phyloP scores from a whole-genome alignment of 2,888 invertebrate genomes.

The Lithophane semibrunnea region DNA sequence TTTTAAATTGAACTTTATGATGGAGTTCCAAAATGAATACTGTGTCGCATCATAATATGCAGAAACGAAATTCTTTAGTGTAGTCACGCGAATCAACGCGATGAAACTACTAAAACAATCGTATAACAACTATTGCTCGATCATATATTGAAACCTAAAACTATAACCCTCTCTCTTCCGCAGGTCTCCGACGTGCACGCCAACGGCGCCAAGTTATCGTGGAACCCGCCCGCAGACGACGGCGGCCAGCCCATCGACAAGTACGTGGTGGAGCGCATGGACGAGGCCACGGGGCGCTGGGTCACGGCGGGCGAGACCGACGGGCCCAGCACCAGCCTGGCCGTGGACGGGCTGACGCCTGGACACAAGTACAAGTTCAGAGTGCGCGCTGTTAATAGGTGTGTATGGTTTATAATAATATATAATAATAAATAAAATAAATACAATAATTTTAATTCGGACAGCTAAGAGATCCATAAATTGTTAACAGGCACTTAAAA shows the following conservation, averaged over 20 bases:
- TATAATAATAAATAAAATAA: no score
- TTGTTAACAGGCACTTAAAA: no score
- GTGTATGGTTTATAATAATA: slow-evolving; percentile 27
- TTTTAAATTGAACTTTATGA: no score
- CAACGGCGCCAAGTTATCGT: slow-evolving; percentile 96
- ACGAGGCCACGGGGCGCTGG: slow-evolving; percentile 98
- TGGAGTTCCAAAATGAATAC: no score
- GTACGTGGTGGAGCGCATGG: slow-evolving; percentile 98
- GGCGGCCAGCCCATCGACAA: slow-evolving; percentile 98
- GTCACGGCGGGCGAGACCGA: slow-evolving; percentile 97
- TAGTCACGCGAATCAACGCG: no score
- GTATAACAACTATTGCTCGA: no score
- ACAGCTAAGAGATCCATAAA: no score
- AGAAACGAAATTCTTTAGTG: no score
- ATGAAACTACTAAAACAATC: no score
- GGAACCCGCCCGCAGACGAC: slow-evolving; percentile 98
- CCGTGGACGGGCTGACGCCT: slow-evolving; percentile 96
- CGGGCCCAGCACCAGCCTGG: slow-evolving; percentile 94
- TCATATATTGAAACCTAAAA: no score
- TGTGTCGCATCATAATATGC: no score
- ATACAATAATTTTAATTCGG: no score
- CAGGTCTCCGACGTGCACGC: slow-evolving; percentile 95
- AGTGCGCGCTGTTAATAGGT: slow-evolving; percentile 98
- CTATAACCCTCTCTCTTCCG: neutral
- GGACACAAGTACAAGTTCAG: slow-evolving; percentile 99